Evolutionary conservation across 2,113 vertebrate species (phyloP), one percentile per base, ranked within the genome.

Genomic region (Echinops telfairi): DNA sequence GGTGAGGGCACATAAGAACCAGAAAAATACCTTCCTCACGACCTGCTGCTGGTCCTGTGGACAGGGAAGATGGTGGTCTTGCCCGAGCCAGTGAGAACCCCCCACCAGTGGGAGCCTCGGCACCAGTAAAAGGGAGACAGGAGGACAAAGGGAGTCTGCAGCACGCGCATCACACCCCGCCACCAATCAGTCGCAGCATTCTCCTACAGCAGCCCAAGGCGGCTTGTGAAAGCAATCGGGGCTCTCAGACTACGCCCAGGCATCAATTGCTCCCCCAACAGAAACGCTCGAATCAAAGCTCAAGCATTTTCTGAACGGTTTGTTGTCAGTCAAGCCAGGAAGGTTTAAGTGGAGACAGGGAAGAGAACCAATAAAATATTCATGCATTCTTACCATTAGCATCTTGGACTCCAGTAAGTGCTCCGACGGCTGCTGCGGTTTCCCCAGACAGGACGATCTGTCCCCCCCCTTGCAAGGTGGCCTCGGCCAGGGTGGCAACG

Each of bases 371-470:
- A 96, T 93, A 71, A 93, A 94, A 91, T 93, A 95, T 93, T 90
- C 53, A 95, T 92, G 79, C 83, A 36, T 43, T 91, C 98, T 98
- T 98, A 99, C 99, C 99, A 86, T 98, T 99, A 97, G 98, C 99
- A 95, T 99, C 99, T 96, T 99, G 99, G 93, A 99, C 99, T 89
- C 99, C 99, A 0, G 99, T 99, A 92, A 99, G 98, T 0, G 99
- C 99, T 96, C 99, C 99, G 0, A 99, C 99, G 0, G 99, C 99
- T n/a, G 99, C 99, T 14, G 99, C 99, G 0, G 99, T 99, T 97
- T 99, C 99, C 70, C 99, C 99, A 2, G 99, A 99, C 86, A 99
- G 98, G 89, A 99, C 99, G 10, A 99, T 99, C 95, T 99, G 99
- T 68, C 99, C 99, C 86, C 99, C 99, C 0, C 99, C 99, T 96